Base-by-base conservation (phyloP, 2,888 invertebrate genomes). In the Ochropleura leucogaster region DNA sequence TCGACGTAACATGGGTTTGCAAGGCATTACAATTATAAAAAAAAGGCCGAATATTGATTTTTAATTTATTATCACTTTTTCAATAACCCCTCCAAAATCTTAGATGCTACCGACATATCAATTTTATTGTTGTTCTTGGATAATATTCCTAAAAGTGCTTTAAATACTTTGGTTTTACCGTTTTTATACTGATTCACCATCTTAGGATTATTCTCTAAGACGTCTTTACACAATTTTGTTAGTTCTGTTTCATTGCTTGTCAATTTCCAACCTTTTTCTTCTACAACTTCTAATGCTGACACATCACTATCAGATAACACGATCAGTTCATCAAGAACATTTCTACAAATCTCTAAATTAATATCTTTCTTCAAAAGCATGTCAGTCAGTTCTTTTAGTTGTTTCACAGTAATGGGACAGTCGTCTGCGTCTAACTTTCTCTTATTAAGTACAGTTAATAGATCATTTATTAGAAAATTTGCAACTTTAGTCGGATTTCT, bases 131-230 rank as follows among this genome's bases (percentile, higher is more conserved):
- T 92, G 63, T 95, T 94, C 88, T 97, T 97, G 71, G 96, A 96
- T 69, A 98, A 94, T 89, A 97, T 94, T 18, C 97, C 97, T 77
- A 97, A 91, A 77, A 98, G 96, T 51, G 97, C 97, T 88, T 97
- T 97, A 65, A 98, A 97, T 12, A 97, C 97, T 94, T 98, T 98
- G 0, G 91, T 92, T 93, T 98, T 98, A 8, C 98, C 98, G 14
- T 94, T 94, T 90, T 97, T 97, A 89, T 97, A 98, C 84, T 97
- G 96, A 80, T 97, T 94, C 1, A 98, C 98, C 71, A 97, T 90
- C 90, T 98, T 97, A 16, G 97, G 96, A 93, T 98, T 98, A 79
- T 97, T 97, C 18, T 97, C 90, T 49, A 98, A 92, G 0, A 98
- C 96, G 85, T 97, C 93, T 68, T 92, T 86, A 90, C 98, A 98